phyloP scores from a whole-genome alignment of 2,888 invertebrate genomes.

The Acrobasis repandana region DNA sequence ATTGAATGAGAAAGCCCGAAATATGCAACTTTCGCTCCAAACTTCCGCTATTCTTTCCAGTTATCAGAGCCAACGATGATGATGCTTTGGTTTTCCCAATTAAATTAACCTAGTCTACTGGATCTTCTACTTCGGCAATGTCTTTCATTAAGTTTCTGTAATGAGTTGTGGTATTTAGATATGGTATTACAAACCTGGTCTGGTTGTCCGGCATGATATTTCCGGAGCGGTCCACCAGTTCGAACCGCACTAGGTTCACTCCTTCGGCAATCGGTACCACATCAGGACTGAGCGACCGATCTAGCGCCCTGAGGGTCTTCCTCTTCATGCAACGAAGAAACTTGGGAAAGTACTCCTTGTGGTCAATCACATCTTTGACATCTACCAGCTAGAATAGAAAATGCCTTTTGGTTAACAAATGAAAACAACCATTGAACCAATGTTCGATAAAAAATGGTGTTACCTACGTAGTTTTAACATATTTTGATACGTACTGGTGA shows the following conservation, averaged over 20 bases:
- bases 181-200: slow-evolving; percentile 52
- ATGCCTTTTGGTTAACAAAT: neutral
- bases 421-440: neutral
- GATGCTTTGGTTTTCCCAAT: too few species aligned
- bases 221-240: slow-evolving; percentile 68
- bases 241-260: slow-evolving; percentile 83
- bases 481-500: too few species aligned
- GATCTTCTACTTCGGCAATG: too few species aligned
- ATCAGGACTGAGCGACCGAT: slow-evolving; percentile 83
- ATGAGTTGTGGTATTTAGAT: too few species aligned
- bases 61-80: too few species aligned
- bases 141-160: too few species aligned
- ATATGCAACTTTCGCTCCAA: too few species aligned
- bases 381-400: slow-evolving; percentile 55
- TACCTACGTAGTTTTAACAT: too few species aligned
- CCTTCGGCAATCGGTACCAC: slow-evolving; percentile 85
- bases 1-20: too few species aligned
- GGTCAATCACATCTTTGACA: slow-evolving; percentile 71
- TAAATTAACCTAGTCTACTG: too few species aligned
- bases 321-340: slow-evolving; percentile 79
- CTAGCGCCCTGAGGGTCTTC: slow-evolving; percentile 82
- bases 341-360: slow-evolving; percentile 74
- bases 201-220: slow-evolving; percentile 67
- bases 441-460: too few species aligned
- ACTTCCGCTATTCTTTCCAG: too few species aligned